Conservation (phyloP, 2,797 vertebrate species). For the Aythya fuligula region DNA sequence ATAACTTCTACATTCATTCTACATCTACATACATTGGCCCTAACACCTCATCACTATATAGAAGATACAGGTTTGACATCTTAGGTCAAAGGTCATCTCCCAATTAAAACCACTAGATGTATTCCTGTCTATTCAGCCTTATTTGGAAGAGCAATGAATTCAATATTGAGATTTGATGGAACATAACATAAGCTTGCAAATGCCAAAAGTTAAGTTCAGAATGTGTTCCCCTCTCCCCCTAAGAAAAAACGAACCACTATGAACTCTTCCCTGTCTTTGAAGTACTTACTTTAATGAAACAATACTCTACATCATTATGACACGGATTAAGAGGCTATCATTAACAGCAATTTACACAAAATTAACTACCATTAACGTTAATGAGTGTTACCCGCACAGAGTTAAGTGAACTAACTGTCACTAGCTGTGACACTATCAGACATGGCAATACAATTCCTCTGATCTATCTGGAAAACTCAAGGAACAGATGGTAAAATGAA, state of each 20-base stretch:
- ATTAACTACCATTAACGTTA: neutral
- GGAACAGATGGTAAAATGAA: neutral
- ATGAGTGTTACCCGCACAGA: neutral
- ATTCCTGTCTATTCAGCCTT: neutral
- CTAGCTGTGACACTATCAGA: neutral
- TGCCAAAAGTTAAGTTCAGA: neutral
- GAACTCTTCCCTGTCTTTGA: neutral
- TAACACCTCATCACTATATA: neutral
- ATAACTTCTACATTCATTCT: neutral
- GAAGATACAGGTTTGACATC: neutral
- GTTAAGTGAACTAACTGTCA: neutral
- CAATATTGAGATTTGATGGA: neutral
- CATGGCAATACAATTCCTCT: neutral
- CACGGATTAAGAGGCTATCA: neutral
- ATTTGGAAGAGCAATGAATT: neutral
- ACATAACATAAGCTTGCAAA: neutral
- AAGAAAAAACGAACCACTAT: neutral
- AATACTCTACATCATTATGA: neutral
- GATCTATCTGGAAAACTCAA: neutral
- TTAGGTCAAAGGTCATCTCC: neutral
- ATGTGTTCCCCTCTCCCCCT: neutral
- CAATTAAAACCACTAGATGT: neutral
- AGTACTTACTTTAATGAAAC: slow-evolving; percentile 12
- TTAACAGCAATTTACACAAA: neutral
- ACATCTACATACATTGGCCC: too few species aligned